A percentile compares a stretch with the other conserved stretches of the same genome.
Evolutionary conservation across 2,888 invertebrate genomes (phyloP).

Genomic region (Drosophila incognita): DNA sequence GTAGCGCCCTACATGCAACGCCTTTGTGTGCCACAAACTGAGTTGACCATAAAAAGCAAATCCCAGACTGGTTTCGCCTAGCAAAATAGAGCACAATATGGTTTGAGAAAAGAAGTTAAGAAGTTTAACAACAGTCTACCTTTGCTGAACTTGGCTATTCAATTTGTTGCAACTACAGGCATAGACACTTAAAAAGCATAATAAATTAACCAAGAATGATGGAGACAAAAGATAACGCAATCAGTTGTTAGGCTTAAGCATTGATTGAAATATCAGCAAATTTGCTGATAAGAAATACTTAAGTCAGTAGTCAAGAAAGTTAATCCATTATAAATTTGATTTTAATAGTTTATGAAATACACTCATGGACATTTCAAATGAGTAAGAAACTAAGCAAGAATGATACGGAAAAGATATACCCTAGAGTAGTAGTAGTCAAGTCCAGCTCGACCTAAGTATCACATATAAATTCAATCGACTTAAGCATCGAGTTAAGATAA

Average conservation of each 20-base stretch:
- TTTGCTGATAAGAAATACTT: background rate
- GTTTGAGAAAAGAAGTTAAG: background rate
- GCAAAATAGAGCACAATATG: too few relatives aligned
- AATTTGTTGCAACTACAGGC: background rate
- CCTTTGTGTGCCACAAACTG: slow-evolving; percentile 22
- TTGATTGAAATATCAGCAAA: background rate
- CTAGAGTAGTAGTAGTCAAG: background rate
- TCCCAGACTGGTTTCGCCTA: slow-evolving; percentile 8
- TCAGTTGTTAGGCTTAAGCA: background rate
- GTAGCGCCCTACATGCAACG: slow-evolving; percentile 26
- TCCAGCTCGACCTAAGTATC: too few relatives aligned
- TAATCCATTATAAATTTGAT: background rate
- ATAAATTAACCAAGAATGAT: background rate
- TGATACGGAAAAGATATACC: background rate
- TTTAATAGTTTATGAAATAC: slow-evolving; percentile 17
- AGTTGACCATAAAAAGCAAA: slow-evolving; percentile 26
- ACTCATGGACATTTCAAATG: background rate
- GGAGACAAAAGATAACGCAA: background rate
- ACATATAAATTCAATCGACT: background rate
- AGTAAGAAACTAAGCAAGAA: background rate
- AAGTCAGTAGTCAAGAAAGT: background rate
- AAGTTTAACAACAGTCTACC: background rate
- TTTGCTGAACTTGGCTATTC: background rate
- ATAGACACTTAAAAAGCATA: background rate
- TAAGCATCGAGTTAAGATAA: too few relatives aligned